Evolutionary conservation across 35 echinoderm and acorn worm genomes (phyloP).

Genomic region (Apostichopus parvimensis): DNA sequence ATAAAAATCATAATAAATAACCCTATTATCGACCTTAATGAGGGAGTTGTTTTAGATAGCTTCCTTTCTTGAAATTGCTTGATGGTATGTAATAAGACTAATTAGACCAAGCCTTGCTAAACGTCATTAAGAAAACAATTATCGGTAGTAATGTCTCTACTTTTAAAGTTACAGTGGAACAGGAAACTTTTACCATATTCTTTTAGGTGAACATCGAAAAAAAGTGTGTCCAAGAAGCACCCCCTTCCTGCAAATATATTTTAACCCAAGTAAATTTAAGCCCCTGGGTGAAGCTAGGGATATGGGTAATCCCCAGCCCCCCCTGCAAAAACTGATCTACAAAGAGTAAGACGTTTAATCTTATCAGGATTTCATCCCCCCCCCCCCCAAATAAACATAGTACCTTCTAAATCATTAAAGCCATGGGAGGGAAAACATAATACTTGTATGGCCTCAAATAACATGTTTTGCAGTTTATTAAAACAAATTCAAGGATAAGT

Average conservation of each 20-base stretch:
- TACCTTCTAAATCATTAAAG: neutral
- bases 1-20: too few species aligned
- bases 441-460: too few species aligned
- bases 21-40: too few species aligned
- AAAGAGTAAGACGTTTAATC: neutral
- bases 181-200: neutral
- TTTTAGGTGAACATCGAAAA: neutral
- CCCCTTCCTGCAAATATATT: neutral
- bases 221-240: neutral
- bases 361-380: neutral
- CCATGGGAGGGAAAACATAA: neutral
- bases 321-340: neutral
- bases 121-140: slow-evolving; percentile 15
- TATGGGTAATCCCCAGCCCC: neutral
- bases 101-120: neutral
- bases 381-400: neutral
- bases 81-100: neutral
- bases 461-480: too few species aligned
- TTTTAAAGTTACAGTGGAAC: neutral
- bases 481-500: too few species aligned
- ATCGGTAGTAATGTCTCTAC: neutral
- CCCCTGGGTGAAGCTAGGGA: neutral
- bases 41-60: neutral
- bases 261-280: neutral
- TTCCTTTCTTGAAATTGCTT: neutral